phyloP scores from a whole-genome alignment of 2,113 vertebrate genomes.

The Platysteira castanea region DNA sequence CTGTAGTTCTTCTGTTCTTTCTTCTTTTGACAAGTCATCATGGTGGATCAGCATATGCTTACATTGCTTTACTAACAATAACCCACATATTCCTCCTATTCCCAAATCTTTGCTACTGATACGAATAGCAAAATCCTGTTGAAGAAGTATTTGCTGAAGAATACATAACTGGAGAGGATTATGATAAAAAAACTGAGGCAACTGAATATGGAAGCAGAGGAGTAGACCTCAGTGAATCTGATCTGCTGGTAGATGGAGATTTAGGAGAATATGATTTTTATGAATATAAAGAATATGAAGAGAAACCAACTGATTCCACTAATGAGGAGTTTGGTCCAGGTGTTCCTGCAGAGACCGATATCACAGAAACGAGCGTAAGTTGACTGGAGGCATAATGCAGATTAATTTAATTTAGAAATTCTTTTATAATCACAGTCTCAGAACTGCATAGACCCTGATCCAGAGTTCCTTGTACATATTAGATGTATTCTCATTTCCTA shows the following conservation, averaged over 20 bases:
- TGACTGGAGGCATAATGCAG: background rate
- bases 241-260: conserved; percentile 90
- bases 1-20: conserved; percentile 42
- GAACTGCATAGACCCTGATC: background rate
- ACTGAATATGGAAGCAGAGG: conserved; percentile 77
- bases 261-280: conserved; percentile 88
- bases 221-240: conserved; percentile 92
- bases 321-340: conserved; percentile 91
- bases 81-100: conserved; percentile 78
- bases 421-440: background rate
- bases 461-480: background rate
- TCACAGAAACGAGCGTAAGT: conserved; percentile 92
- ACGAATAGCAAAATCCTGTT: conserved; percentile 84
- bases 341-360: conserved; percentile 91
- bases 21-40: conserved; percentile 42
- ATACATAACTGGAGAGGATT: conserved; percentile 83
- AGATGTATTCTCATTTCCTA: background rate
- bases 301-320: conserved; percentile 74
- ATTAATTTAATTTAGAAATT: background rate
- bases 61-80: conserved; percentile 86
- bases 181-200: conserved; percentile 80
- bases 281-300: conserved; percentile 87
- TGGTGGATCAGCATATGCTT: conserved; percentile 66
- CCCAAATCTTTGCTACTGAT: conserved; percentile 72
- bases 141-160: conserved; percentile 89